Evolutionary conservation across 2,113 vertebrate genomes (phyloP), one percentile per base, ranked within the genome.

Genomic region (Rhea americana): DNA sequence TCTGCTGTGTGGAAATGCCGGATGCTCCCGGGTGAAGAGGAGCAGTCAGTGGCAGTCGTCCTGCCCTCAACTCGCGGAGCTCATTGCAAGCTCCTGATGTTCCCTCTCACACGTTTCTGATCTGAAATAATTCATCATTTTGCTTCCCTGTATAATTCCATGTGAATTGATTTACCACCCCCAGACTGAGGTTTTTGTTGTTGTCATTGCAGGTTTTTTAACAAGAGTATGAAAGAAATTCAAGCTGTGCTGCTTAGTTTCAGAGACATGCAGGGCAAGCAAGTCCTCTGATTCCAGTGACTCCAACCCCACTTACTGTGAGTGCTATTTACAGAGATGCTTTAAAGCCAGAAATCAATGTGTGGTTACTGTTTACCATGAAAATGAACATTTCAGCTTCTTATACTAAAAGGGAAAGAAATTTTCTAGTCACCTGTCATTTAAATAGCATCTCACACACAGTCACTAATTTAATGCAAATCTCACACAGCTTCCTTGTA

Each of bases 401-500:
- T 93, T 61, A 17, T 48, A 26, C 85, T 88, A 75, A 90, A 93
- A 93, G 68, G 80, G 59, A 95, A 91, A 75, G 87, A 84, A 72
- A 90, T 96, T 95, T 96, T 93, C 66, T 51, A 96, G 93, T 96
- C 95, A 96, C 95, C 94, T 96, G 96, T 95, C 95, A 95, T 83
- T 96, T 95, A 96, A 96, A 93, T 72, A 87, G 93, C 90, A 70
- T 90, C 93, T 78, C 20, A 1, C 59, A 76, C 67, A 55, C 58
- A 96, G 87, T 90, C 85, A 70, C 96, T 96, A 96, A 96, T 96
- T 96, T 96, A 74, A 96, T 96, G 96, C 95, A 96, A 96, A 96
- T 96, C 94, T 93, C 87, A 78, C n/a, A 53, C 13, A 2, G 87
- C 76, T 94, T 75, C 83, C 93, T 95, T 94, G 87, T 95, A 75